phyloP scores from a whole-genome alignment of 2,797 vertebrate genomes.

The Pangasius larnaudii region DNA sequence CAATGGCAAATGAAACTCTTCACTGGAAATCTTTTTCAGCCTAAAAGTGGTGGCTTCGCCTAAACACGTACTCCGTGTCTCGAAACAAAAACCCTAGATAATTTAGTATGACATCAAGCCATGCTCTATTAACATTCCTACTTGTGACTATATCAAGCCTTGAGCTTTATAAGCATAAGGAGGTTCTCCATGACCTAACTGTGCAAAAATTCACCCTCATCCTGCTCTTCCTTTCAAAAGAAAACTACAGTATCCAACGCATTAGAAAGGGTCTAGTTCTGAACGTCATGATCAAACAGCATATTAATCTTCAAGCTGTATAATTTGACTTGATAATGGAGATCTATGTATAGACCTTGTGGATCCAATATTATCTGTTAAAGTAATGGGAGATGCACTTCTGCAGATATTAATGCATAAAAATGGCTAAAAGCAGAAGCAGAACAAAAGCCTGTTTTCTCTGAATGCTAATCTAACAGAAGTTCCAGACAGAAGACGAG shows the following conservation, averaged over 20 bases:
- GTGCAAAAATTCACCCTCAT: neutral
- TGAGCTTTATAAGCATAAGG: neutral
- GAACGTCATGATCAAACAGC: neutral
- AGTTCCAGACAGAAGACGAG: neutral
- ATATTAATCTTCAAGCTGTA: neutral
- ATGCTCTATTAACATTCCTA: slow-evolving; percentile 16
- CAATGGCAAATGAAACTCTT: neutral
- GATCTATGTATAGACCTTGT: neutral
- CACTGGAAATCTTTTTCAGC: neutral
- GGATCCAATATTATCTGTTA: neutral
- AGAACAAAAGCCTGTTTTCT: neutral
- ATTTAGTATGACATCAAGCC: neutral
- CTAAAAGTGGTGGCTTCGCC: neutral
- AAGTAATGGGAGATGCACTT: neutral
- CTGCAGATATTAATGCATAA: neutral
- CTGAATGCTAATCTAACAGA: slow-evolving; percentile 4
- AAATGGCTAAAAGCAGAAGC: neutral
- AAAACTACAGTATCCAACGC: neutral
- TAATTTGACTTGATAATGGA: neutral
- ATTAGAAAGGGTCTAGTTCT: neutral
- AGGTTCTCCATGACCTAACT: neutral
- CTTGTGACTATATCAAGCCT: neutral
- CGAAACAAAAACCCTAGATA: neutral
- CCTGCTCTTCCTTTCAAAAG: neutral
- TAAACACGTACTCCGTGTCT: neutral